A percentile compares a stretch with the other conserved stretches of the same genome.
These are phyloP conservation scores for Kryptolebias ocellatus DNA, from an alignment of 2,797 vertebrate species.

Conservation along the genomic window DNA sequence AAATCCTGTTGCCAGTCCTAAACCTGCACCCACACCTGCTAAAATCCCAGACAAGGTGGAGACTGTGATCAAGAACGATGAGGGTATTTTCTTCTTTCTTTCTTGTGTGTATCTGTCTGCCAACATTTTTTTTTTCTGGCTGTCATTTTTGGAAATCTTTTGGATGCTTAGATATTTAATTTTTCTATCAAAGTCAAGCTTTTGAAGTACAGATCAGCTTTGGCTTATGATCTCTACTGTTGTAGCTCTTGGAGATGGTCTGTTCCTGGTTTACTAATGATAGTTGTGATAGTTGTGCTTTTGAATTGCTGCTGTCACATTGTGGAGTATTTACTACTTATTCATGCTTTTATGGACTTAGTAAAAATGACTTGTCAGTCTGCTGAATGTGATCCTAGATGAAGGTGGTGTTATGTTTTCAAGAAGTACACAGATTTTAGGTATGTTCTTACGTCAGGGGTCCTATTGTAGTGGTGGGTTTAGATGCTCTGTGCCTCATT, in stretches of 20 bases:
- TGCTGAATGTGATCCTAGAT: neutral
- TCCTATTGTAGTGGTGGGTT: neutral
- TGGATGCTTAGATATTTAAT: slow-evolving; percentile 2
- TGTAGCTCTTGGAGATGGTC: neutral
- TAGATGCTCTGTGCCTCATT: neutral
- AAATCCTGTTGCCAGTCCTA: slow-evolving; percentile 60
- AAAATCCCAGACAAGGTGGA: slow-evolving; percentile 84
- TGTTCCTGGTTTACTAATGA: slow-evolving; percentile 1
- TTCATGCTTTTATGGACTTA: neutral
- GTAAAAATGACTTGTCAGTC: neutral
- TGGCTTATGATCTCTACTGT: neutral
- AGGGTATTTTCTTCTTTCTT: slow-evolving; percentile 88
- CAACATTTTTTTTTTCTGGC: slow-evolving; percentile 35
- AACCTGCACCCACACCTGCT: slow-evolving; percentile 66
- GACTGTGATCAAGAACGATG: slow-evolving; percentile 91
- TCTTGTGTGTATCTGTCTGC: slow-evolving; percentile 16
- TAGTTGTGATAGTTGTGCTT: neutral
- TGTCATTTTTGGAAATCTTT: slow-evolving; percentile 25
- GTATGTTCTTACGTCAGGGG: neutral
- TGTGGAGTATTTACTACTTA: neutral
- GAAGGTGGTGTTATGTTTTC: too few relatives aligned
- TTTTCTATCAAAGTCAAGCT: neutral
- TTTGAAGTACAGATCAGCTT: neutral
- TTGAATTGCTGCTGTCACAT: neutral
- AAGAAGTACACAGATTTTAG: neutral